These are phyloP conservation scores for Cyphomyrus plagiostoma DNA, from an alignment of 2,113 vertebrate species.

Conservation along the genomic window DNA sequence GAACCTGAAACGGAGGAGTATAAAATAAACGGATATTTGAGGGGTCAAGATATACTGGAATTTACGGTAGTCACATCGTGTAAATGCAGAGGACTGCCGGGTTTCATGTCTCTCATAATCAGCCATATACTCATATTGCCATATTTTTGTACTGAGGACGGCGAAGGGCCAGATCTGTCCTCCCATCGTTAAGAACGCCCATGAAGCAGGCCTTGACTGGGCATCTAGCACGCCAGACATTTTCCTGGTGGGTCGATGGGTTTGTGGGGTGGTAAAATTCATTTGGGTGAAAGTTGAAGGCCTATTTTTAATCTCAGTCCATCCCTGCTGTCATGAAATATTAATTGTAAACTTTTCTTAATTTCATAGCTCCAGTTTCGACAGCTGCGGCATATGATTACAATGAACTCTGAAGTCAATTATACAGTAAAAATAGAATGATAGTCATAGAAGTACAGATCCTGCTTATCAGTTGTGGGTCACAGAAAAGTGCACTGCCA, in stretches of 20 bases:
- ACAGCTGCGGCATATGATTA: not conserved
- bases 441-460: not conserved
- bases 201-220: not conserved
- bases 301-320: not conserved
- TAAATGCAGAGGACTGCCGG: not conserved
- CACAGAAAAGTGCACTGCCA: not conserved
- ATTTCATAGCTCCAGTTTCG: not conserved
- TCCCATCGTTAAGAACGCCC: not conserved
- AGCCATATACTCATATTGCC: not conserved
- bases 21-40: not conserved
- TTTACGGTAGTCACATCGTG: not conserved
- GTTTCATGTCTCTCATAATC: not conserved
- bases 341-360: not conserved
- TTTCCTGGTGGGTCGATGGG: not conserved
- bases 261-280: not conserved
- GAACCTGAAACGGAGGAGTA: slow-evolving; percentile 61
- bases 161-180: not conserved
- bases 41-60: not conserved
- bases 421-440: not conserved
- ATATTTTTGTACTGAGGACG: not conserved
- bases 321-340: not conserved
- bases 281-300: not conserved
- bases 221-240: not conserved
- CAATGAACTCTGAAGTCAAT: not conserved
- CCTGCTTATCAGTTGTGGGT: not conserved